Conservation (phyloP, 37 sponge, comb jelly and placozoan species). For the Dysidea cf. avara region DNA sequence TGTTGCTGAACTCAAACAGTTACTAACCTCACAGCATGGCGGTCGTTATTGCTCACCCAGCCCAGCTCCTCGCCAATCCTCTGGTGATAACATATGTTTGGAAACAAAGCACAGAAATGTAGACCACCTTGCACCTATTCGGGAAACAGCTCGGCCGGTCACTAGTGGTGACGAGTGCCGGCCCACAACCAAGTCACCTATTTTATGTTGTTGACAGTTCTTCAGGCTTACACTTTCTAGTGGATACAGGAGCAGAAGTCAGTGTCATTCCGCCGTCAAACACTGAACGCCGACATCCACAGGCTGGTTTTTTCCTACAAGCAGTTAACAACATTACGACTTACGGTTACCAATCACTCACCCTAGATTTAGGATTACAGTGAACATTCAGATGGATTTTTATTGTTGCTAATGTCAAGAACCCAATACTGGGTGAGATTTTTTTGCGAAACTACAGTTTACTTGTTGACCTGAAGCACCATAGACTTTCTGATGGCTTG, state of each 20-base stretch:
- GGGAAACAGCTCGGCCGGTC: constrained; percentile 64
- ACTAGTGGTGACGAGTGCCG: constrained; percentile 50
- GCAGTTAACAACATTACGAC: constrained; percentile 41
- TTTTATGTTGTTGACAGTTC: constrained; percentile 35
- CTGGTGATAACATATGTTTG: constrained; percentile 50
- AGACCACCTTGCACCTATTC: constrained; percentile 37
- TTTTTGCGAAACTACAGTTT: constrained; percentile 39
- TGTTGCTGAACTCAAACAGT: too few relatives aligned
- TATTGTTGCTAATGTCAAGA: constrained; percentile 27
- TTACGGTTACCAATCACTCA: constrained; percentile 13
- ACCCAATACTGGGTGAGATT: constrained; percentile 39
- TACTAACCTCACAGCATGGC: too few relatives aligned
- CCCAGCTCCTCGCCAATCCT: neutral
- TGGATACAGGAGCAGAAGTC: constrained; percentile 56
- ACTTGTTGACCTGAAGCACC: constrained; percentile 12
- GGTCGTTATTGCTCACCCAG: too few relatives aligned
- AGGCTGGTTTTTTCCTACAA: constrained; percentile 10
- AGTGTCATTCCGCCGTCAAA: constrained; percentile 43
- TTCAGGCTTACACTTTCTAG: constrained; percentile 42
- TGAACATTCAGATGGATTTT: constrained; percentile 44
- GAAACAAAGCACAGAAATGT: constrained; percentile 50
- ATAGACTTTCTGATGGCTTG: constrained; percentile 13
- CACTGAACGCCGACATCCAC: neutral
- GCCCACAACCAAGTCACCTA: constrained; percentile 63
- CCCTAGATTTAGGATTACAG: constrained; percentile 41